These are phyloP conservation scores for Anisognathus igniventris DNA, from an alignment of 2,797 vertebrate genomes.

Conservation along the genomic window DNA sequence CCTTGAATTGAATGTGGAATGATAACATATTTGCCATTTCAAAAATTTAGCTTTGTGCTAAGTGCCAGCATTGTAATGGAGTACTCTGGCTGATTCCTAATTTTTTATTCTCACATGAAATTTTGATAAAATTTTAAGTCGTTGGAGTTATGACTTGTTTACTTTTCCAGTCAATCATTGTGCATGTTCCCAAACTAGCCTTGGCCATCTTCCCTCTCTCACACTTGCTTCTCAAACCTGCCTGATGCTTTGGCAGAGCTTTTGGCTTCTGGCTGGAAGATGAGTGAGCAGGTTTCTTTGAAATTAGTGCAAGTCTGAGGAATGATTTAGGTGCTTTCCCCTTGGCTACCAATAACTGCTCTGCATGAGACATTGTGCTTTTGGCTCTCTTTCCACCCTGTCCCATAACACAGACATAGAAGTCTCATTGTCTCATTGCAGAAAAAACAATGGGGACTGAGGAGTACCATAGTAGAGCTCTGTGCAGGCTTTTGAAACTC, in stretches of 20 bases:
- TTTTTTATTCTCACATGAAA: background rate
- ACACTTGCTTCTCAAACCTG: constrained; percentile 8
- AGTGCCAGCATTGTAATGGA: constrained; percentile 29
- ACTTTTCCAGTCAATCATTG: background rate
- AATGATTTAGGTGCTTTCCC: constrained; percentile 56
- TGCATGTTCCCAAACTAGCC: background rate
- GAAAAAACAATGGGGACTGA: background rate
- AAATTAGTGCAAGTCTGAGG: constrained; percentile 39
- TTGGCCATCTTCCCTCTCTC: background rate
- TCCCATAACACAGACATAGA: constrained; percentile 13
- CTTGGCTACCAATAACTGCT: constrained; percentile 19
- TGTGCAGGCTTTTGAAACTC: background rate
- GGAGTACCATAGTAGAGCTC: background rate
- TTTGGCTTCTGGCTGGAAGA: constrained; percentile 43
- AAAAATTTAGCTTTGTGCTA: background rate
- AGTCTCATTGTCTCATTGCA: constrained; percentile 7
- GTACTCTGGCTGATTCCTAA: background rate
- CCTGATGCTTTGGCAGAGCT: constrained; percentile 31
- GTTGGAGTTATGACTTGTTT: constrained; percentile 6
- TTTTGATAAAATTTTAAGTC: background rate
- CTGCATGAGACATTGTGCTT: constrained; percentile 5
- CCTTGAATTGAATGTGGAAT: constrained; percentile 10
- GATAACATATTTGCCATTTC: constrained; percentile 24
- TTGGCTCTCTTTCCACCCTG: background rate
- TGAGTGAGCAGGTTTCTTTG: constrained; percentile 51